A percentile compares a stretch with the other conserved stretches of the same genome.
Evolutionary conservation across 2,113 vertebrate genomes (phyloP).

Genomic region (Myiagra hebetior): DNA sequence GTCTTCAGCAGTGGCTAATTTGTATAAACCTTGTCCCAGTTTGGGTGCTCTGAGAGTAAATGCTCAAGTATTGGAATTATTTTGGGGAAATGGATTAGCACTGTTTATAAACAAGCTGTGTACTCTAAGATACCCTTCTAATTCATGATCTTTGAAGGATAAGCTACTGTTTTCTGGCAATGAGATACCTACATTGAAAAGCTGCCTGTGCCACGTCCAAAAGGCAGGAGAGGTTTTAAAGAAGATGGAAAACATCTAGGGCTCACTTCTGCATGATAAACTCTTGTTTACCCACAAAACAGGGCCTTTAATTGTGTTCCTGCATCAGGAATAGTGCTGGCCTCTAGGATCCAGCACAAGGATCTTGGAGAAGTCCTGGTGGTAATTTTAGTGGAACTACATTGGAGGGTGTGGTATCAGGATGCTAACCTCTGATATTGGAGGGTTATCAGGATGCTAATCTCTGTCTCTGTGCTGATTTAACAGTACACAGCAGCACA

Average conservation of each 20-base stretch:
- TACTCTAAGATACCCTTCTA: neutral
- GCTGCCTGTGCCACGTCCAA: neutral
- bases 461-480: neutral
- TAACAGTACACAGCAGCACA: neutral
- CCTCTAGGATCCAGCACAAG: neutral
- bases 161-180: neutral
- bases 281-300: neutral
- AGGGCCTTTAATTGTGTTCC: neutral
- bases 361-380: neutral
- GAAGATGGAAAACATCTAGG: neutral
- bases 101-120: accelerated
- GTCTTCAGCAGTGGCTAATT: neutral
- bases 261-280: neutral
- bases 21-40: neutral
- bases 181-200: neutral
- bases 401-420: neutral
- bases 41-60: neutral
- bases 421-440: neutral
- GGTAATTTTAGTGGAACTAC: neutral
- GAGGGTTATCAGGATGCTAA: neutral
- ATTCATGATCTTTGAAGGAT: neutral
- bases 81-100: neutral
- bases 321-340: neutral
- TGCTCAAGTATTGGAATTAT: neutral
- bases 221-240: neutral